Evolutionary conservation across 2,113 vertebrate genomes (phyloP).

Genomic region (Pholis gunnellus): DNA sequence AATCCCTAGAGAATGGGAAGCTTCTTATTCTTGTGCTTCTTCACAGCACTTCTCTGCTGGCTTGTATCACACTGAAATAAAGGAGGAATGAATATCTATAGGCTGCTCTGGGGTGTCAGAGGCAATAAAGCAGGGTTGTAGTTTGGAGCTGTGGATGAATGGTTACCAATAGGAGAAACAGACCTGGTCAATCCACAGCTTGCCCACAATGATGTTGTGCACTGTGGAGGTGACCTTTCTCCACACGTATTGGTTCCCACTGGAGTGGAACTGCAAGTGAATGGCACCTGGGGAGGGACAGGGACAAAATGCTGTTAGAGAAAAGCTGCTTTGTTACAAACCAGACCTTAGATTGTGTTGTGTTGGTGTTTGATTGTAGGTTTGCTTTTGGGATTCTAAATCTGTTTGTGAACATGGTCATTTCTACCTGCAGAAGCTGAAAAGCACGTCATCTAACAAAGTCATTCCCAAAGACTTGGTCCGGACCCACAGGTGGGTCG

Average conservation of each 20-base stretch:
- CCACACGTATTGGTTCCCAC: conserved; percentile 97
- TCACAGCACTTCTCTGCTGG: conserved; percentile 7
- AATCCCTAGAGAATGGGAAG: conserved; percentile 55
- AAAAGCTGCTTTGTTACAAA: conserved; percentile 15
- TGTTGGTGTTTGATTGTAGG: neutral
- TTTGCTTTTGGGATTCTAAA: conserved; percentile 10
- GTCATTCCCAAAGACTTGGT: neutral
- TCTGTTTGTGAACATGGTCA: neutral
- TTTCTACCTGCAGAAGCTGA: conserved; percentile 1
- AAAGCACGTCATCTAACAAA: conserved; percentile 2
- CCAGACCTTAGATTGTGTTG: neutral
- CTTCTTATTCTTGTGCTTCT: conserved; percentile 42
- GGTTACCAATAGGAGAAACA: conserved; percentile 47
- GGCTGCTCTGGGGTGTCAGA: conserved; percentile 2
- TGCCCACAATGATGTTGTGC: conserved; percentile 99
- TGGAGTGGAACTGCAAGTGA: conserved; percentile 94
- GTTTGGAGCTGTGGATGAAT: conserved; percentile 4
- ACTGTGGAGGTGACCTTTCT: conserved; percentile 98
- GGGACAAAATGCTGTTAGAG: conserved; percentile 10
- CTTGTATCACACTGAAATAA: conserved; percentile 1
- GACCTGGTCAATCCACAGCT: conserved; percentile 99
- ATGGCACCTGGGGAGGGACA: conserved; percentile 88
- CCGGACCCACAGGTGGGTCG: too few species aligned
- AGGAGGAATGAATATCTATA: neutral
- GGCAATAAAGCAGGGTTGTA: neutral